Conservation (phyloP, 1,140 invertebrate species). For the Drosophila mojavensis region DNA sequence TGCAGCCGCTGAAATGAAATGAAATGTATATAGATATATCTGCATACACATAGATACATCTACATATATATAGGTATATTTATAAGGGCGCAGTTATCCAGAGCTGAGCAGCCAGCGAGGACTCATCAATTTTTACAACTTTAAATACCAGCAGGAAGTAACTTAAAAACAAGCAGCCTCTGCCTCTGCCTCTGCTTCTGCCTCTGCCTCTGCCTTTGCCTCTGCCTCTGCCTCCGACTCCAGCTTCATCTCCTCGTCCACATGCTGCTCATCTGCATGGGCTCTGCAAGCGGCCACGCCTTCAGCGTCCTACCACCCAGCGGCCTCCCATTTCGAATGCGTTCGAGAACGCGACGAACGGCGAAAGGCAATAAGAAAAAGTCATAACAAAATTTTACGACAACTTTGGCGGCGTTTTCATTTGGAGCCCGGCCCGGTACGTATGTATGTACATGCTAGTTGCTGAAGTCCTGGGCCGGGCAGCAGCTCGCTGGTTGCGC, state of each 20-base stretch:
- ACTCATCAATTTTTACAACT: slow-evolving; percentile 78
- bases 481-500: background rate
- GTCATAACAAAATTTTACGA: slow-evolving; percentile 82
- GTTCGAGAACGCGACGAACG: slow-evolving; percentile 47
- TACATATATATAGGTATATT: background rate
- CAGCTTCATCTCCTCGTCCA: background rate
- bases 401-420: slow-evolving; percentile 77
- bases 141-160: slow-evolving; percentile 79
- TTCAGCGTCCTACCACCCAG: background rate
- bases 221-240: background rate
- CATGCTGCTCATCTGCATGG: slow-evolving; percentile 19
- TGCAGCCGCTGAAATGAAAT: slow-evolving; percentile 16
- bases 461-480: slow-evolving; percentile 18
- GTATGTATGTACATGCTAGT: slow-evolving; percentile 13
- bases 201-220: background rate
- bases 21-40: too few relatives aligned
- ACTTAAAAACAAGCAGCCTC: slow-evolving; percentile 49
- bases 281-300: background rate
- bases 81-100: slow-evolving; percentile 4
- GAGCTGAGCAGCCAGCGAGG: slow-evolving; percentile 5
- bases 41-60: too few relatives aligned
- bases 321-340: slow-evolving; percentile 54
- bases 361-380: slow-evolving; percentile 76
- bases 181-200: background rate
- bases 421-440: slow-evolving; percentile 46